phyloP scores from a whole-genome alignment of 1,140 invertebrate species.

The Zaprionus nigranus region DNA sequence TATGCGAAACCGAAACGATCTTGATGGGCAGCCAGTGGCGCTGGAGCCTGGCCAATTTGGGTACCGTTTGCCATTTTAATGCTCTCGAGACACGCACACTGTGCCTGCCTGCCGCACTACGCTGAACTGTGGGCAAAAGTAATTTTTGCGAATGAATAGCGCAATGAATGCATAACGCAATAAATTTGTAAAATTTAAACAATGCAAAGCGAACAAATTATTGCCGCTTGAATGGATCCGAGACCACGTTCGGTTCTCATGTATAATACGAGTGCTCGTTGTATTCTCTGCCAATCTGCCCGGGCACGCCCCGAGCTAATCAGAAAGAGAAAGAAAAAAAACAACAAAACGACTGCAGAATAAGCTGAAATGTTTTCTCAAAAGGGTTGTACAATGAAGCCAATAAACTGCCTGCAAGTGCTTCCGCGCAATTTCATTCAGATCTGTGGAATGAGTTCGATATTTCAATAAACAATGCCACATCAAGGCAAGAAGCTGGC shows the following conservation, averaged over 20 bases:
- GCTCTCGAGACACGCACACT: conserved; percentile 47
- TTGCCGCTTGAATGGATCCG: conserved; percentile 71
- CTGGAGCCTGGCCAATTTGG: conserved; percentile 65
- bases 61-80: conserved; percentile 61
- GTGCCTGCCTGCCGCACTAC: background rate
- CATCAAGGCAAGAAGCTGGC: conserved; percentile 59
- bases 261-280: background rate
- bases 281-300: conserved; percentile 16
- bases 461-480: conserved; percentile 75
- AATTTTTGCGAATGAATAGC: conserved; percentile 51
- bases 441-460: conserved; percentile 34
- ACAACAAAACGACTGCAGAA: conserved; percentile 4
- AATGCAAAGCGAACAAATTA: conserved; percentile 74
- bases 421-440: conserved; percentile 78
- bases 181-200: conserved; percentile 76
- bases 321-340: conserved; percentile 53
- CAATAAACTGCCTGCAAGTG: conserved; percentile 75
- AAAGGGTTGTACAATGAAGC: conserved; percentile 75
- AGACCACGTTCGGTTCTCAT: conserved; percentile 19
- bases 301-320: conserved; percentile 71
- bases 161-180: conserved; percentile 62
- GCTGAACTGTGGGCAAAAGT: conserved; percentile 13
- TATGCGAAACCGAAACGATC: conserved; percentile 69
- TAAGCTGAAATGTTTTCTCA: conserved; percentile 19
- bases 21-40: conserved; percentile 56